Evolutionary conservation across 2,888 invertebrate species (phyloP).

Genomic region (Athrips mouffetella): DNA sequence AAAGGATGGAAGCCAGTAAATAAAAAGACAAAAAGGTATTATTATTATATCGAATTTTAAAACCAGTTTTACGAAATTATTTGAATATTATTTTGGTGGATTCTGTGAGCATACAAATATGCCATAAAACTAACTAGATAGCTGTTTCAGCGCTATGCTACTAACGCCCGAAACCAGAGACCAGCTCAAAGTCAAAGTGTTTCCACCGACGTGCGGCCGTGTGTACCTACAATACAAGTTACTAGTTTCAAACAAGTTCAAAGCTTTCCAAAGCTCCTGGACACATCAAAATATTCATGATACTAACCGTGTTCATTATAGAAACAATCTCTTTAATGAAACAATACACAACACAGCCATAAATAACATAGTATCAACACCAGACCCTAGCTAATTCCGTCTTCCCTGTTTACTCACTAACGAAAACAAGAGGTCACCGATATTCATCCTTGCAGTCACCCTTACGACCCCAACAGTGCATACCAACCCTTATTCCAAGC

Average conservation of each 20-base stretch:
- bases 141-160: no score
- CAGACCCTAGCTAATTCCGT: conserved; percentile 11
- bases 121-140: no score
- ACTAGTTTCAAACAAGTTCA: neutral
- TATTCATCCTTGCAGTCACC: conserved; percentile 15
- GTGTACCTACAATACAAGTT: neutral
- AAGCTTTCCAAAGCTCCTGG: neutral
- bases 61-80: no score
- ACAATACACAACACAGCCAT: conserved; percentile 3
- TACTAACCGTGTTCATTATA: conserved; percentile 1
- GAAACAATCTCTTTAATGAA: conserved; percentile 8
- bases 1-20: no score
- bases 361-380: conserved; percentile 8
- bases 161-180: no score
- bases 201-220: no score
- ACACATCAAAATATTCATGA: conserved; percentile 3
- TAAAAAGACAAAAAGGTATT: no score
- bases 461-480: neutral
- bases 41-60: no score
- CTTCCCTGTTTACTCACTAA: conserved; percentile 18
- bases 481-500: neutral
- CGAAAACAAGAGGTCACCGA: conserved; percentile 19
- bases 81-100: no score
- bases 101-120: no score
- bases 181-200: no score